A percentile compares a stretch with the other conserved stretches of the same genome.
phyloP scores from a whole-genome alignment of 1,140 invertebrate genomes.

The Melanaphis sacchari region DNA sequence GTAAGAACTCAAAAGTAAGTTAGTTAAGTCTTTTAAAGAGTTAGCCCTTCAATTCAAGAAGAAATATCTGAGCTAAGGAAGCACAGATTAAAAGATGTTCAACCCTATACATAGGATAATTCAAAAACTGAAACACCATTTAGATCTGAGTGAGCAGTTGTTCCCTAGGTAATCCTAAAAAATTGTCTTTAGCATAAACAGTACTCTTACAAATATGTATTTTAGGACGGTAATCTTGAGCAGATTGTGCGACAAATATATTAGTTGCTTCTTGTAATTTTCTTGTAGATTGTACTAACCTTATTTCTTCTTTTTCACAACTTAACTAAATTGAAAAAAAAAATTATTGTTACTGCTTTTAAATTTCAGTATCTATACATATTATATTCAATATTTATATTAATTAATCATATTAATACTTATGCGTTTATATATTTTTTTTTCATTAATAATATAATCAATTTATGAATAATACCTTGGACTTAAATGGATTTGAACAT shows the following conservation, averaged over 20 bases:
- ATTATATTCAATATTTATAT: neutral
- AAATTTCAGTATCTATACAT: neutral
- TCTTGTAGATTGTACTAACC: neutral
- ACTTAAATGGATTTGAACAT: neutral
- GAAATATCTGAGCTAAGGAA: conserved; percentile 3
- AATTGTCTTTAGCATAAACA: conserved; percentile 40
- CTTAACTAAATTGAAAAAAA: neutral
- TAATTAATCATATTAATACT: neutral
- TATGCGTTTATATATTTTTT: neutral
- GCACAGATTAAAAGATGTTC: neutral
- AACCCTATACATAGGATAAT: neutral
- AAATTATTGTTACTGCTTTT: neutral
- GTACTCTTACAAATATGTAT: conserved; percentile 32
- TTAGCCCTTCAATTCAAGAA: neutral
- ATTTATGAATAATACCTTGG: conserved; percentile 5
- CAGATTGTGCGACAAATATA: conserved; percentile 24
- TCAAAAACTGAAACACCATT: neutral
- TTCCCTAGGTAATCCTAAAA: conserved; percentile 29
- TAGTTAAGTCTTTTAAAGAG: neutral
- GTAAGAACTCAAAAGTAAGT: neutral
- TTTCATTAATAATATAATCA: neutral
- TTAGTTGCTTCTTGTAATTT: conserved; percentile 34
- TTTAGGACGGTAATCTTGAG: conserved; percentile 37
- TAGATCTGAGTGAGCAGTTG: conserved; percentile 45
- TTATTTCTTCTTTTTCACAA: neutral